A percentile compares a stretch with the other conserved stretches of the same genome.
Evolutionary conservation across 2,113 vertebrate species (phyloP).

Genomic region (Ictalurus furcatus): DNA sequence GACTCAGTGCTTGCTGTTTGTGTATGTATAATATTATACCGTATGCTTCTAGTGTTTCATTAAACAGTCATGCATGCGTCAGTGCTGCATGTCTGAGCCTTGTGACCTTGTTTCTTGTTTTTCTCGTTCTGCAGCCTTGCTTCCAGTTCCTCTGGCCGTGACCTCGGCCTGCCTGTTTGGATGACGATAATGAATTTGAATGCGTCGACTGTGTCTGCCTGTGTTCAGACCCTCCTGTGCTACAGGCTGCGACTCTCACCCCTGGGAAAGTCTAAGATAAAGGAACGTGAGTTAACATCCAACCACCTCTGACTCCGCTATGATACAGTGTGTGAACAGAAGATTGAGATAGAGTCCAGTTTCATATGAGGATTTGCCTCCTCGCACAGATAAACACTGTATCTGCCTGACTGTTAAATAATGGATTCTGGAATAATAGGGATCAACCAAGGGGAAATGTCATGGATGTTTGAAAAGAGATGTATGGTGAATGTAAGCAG

Average conservation of each 20-base stretch:
- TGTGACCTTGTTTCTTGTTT: constrained; percentile 54
- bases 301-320: constrained; percentile 11
- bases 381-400: constrained; percentile 14
- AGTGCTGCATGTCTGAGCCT: not conserved
- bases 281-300: constrained; percentile 15
- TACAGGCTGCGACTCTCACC: not conserved
- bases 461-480: constrained; percentile 9
- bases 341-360: constrained; percentile 24
- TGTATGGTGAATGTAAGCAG: not conserved
- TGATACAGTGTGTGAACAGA: constrained; percentile 11
- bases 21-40: not conserved
- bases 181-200: constrained; percentile 37
- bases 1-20: not conserved
- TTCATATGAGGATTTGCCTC: constrained; percentile 19
- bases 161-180: constrained; percentile 61
- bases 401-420: constrained; percentile 18
- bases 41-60: constrained; percentile 2
- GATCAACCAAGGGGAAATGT: constrained; percentile 26
- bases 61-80: constrained; percentile 12
- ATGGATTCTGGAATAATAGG: constrained; percentile 27
- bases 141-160: constrained; percentile 31
- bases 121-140: constrained; percentile 19
- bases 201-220: constrained; percentile 21
- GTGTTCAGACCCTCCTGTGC: not conserved
- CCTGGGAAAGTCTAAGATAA: constrained; percentile 16